Evolutionary conservation across 2,888 invertebrate species (phyloP).

Genomic region (Rapana venosa): DNA sequence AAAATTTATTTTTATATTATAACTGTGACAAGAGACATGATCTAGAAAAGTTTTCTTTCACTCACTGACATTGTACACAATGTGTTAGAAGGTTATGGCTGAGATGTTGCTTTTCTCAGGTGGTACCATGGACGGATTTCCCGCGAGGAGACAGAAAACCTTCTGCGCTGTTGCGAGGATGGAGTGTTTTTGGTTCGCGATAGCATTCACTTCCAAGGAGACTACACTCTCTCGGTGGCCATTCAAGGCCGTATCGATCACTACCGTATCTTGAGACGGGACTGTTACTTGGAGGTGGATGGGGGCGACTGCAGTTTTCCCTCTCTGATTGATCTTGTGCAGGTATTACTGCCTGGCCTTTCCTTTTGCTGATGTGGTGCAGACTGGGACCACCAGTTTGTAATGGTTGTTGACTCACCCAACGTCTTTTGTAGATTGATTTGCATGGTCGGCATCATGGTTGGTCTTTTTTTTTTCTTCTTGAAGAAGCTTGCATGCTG

Average conservation of each 20-base stretch:
- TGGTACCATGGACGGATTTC: conserved; percentile 99
- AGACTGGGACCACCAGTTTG: neutral
- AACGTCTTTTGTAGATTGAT: neutral
- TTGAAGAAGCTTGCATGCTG: neutral
- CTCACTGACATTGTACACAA: too few relatives aligned
- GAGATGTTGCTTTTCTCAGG: conserved; percentile 79
- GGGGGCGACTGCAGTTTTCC: conserved; percentile 93
- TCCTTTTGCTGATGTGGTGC: neutral
- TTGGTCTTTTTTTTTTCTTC: neutral
- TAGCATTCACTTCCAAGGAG: conserved; percentile 96
- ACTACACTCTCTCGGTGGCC: conserved; percentile 95
- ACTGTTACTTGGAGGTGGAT: conserved; percentile 95
- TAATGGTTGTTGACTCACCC: neutral
- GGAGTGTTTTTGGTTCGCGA: conserved; percentile 98
- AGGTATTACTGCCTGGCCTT: conserved; percentile 81
- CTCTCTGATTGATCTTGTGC: conserved; percentile 93
- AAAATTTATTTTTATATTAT: too few relatives aligned
- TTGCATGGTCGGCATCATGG: neutral
- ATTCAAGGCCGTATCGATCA: conserved; percentile 93
- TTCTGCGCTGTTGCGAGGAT: conserved; percentile 84
- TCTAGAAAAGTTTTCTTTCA: too few relatives aligned
- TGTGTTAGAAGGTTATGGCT: too few relatives aligned
- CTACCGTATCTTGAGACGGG: conserved; percentile 90
- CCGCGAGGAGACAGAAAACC: conserved; percentile 94
- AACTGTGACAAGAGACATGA: too few relatives aligned